A percentile compares a stretch with the other conserved stretches of the same genome.
Conservation (phyloP, 2,113 vertebrate genomes). For the Brachypteracias leptosomus region DNA sequence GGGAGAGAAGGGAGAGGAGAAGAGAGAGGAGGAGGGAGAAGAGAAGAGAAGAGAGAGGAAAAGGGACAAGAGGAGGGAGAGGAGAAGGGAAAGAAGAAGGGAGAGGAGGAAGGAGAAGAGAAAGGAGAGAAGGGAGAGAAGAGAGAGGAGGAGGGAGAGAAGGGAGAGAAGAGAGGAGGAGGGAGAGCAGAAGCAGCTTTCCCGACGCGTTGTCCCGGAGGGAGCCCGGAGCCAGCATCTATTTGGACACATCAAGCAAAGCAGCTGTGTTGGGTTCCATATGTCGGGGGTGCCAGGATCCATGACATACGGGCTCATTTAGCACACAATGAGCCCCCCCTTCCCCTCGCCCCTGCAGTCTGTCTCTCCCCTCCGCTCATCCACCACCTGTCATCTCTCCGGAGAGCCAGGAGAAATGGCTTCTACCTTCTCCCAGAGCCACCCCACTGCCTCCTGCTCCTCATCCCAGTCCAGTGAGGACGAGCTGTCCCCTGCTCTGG, state of each 20-base stretch:
- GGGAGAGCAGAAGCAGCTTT: background rate
- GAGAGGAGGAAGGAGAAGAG: too few species aligned
- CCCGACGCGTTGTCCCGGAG: background rate
- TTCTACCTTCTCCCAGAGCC: background rate
- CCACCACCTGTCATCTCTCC: constrained; percentile 59
- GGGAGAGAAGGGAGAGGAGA: too few species aligned
- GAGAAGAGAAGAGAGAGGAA: background rate
- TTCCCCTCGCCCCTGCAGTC: background rate
- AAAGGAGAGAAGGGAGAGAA: background rate
- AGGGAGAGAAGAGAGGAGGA: too few species aligned
- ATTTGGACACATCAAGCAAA: background rate
- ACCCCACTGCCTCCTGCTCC: background rate
- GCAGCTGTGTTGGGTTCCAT: background rate
- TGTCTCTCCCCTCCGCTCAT: constrained; percentile 14
- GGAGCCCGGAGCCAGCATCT: background rate
- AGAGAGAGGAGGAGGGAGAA: too few species aligned
- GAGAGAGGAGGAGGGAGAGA: too few species aligned
- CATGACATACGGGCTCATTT: constrained; percentile 56
- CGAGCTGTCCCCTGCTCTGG: background rate
- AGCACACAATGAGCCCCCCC: background rate
- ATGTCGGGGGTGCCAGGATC: background rate
- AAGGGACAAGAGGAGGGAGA: too few species aligned
- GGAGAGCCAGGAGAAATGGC: background rate
- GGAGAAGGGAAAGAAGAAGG: background rate
- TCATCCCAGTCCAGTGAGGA: background rate